Conservation (phyloP, 2,113 vertebrate species). For the Marmota flaviventris region DNA sequence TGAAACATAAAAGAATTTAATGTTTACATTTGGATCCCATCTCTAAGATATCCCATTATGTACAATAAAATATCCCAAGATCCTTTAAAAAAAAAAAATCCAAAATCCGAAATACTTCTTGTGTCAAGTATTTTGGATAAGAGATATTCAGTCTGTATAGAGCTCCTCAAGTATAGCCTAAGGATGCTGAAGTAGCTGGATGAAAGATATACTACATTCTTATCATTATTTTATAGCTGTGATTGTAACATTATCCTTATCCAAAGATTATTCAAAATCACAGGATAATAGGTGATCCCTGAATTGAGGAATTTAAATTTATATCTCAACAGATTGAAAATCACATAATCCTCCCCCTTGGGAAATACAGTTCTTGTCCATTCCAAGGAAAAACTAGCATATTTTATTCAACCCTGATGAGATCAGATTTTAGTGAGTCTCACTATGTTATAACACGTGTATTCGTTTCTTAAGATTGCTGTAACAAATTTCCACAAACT, state of each 20-base stretch:
- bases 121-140: not conserved
- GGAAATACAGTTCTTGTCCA: constrained; percentile 38
- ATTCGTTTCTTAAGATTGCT: not conserved
- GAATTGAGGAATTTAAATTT: constrained; percentile 40
- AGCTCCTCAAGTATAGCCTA: constrained; percentile 25
- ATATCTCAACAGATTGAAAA: constrained; percentile 44
- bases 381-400: constrained; percentile 22
- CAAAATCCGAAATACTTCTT: not conserved
- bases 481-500: constrained; percentile 40
- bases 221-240: constrained; percentile 30
- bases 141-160: not conserved
- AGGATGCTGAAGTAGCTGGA: constrained; percentile 26
- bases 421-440: not conserved
- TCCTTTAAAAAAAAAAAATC: not conserved
- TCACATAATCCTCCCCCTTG: not conserved
- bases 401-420: constrained; percentile 39
- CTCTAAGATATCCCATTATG: not conserved
- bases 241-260: constrained; percentile 32
- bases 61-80: not conserved
- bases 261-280: constrained; percentile 22
- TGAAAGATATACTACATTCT: not conserved
- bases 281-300: constrained; percentile 36
- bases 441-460: not conserved
- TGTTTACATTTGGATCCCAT: not conserved
- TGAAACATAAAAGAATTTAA: not conserved